Evolutionary conservation across 2,888 invertebrate genomes (phyloP).

Genomic region (Eristalis pertinax): DNA sequence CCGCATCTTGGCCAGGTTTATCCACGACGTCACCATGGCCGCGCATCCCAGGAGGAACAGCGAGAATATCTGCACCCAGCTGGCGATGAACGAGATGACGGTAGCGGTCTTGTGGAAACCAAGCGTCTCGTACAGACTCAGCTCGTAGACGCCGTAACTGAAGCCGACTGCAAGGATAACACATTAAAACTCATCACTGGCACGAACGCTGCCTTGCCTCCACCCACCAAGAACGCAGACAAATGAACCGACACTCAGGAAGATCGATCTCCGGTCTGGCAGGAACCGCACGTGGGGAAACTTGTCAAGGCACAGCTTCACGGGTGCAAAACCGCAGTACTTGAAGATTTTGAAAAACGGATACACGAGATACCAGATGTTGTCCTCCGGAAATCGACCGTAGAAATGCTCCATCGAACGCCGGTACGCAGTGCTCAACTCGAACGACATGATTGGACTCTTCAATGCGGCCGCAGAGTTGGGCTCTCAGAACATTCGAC

Average conservation of each 20-base stretch:
- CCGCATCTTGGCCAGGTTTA: constrained; percentile 59
- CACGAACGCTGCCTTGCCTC: neutral
- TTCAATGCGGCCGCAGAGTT: neutral
- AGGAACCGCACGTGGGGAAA: constrained; percentile 32
- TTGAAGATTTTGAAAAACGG: constrained; percentile 74
- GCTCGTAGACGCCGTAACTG: constrained; percentile 48
- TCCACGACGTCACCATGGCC: constrained; percentile 73
- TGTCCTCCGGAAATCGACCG: constrained; percentile 10
- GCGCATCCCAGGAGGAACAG: constrained; percentile 71
- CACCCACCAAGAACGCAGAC: constrained; percentile 60
- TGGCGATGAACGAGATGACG: constrained; percentile 72
- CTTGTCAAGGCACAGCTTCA: constrained; percentile 66
- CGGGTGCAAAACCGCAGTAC: constrained; percentile 73
- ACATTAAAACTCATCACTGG: neutral
- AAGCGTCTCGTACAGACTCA: constrained; percentile 37
- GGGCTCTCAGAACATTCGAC: too few relatives aligned
- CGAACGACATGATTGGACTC: constrained; percentile 10
- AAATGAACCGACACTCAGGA: constrained; percentile 12
- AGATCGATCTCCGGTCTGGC: constrained; percentile 58
- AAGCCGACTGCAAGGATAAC: constrained; percentile 72
- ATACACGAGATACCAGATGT: constrained; percentile 73
- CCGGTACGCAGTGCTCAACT: neutral
- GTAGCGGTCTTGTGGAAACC: constrained; percentile 50
- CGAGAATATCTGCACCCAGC: constrained; percentile 74
- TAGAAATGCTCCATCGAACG: neutral